Evolutionary conservation across 2,888 invertebrate genomes (phyloP).

Genomic region (Eudasyphora cyanicolor): DNA sequence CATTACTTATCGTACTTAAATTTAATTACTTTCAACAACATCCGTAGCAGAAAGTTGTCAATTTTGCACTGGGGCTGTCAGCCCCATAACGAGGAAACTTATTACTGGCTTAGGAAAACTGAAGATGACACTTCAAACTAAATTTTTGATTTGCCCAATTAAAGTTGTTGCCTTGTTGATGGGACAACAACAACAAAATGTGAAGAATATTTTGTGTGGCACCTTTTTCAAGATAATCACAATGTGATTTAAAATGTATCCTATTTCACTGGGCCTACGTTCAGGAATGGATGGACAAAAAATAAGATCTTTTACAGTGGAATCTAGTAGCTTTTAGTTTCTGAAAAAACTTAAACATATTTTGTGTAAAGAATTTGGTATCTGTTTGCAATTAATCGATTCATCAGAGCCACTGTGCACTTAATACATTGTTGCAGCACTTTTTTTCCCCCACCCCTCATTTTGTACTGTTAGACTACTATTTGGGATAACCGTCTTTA

Average conservation of each 20-base stretch:
- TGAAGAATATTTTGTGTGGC: background rate
- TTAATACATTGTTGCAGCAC: background rate
- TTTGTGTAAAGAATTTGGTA: too few species aligned
- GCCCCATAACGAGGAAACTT: background rate
- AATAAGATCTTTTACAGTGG: too few species aligned
- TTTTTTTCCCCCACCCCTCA: background rate
- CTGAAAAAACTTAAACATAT: too few species aligned
- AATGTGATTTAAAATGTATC: too few species aligned
- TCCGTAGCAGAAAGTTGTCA: background rate
- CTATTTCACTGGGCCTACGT: background rate
- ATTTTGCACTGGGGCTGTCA: background rate
- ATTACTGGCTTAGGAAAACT: too few species aligned
- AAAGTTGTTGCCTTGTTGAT: background rate
- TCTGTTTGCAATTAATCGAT: too few species aligned
- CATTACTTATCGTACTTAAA: background rate
- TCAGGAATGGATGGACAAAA: background rate
- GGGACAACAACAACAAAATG: background rate
- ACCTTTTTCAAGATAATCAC: background rate
- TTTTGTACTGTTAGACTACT: too few species aligned
- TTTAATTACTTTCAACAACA: background rate
- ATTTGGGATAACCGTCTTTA: background rate
- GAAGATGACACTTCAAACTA: constrained; percentile 6
- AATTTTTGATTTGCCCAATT: constrained; percentile 16
- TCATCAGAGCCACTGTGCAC: background rate
- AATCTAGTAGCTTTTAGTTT: too few species aligned